Base-by-base conservation (phyloP, 2,797 vertebrate species). In the Nannoperca obscura region DNA sequence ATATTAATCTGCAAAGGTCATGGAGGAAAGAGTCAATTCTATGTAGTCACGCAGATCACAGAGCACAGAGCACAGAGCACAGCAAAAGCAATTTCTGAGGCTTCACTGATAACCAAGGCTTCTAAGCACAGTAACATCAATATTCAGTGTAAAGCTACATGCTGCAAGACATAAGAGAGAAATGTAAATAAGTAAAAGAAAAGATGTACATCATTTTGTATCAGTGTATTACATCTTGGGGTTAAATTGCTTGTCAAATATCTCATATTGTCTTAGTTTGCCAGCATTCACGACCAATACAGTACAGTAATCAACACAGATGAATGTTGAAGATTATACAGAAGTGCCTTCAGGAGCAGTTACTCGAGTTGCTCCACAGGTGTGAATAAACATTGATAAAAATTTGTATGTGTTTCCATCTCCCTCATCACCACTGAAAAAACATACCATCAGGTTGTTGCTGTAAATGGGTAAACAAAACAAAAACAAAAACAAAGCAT, bases 1-100 rank as follows among this genome's bases (percentile, higher is more conserved):
- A 77, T 82, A 53, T 52, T 52, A 52, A 84, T 83, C 64, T 58
- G 64, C 3, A 81, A 76, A 83, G 82, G 82, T 85, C 65, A 54
- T 6, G 30, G 68, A 71, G 7, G 7, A 60, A 80, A 47, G 55
- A 77, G 42, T 68, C 13, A 14, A 74, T 69, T 47, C 49, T 61
- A 22, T 1, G 5, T 14, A 2, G 53, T 55, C 60, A 57, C 38
- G 64, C 44, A 59, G 24, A 74, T 71, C 53, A 74, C 24, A 71
- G 30, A 74, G 69, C 57, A 78, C 24, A 71, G 30, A 74, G 69
- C 57, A 78, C 24, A 71, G 24, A 42, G 3, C 22, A 22, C 50
- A 17, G 63, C 0, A 0, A 7, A 65, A 24, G 15, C 27, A 42
- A 58, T 69, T 47, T 82, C 42, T 44, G 11, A 72, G n/a, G 70